Evolutionary conservation across 2,797 vertebrate species (phyloP).

Genomic region (Coendou prehensilis): DNA sequence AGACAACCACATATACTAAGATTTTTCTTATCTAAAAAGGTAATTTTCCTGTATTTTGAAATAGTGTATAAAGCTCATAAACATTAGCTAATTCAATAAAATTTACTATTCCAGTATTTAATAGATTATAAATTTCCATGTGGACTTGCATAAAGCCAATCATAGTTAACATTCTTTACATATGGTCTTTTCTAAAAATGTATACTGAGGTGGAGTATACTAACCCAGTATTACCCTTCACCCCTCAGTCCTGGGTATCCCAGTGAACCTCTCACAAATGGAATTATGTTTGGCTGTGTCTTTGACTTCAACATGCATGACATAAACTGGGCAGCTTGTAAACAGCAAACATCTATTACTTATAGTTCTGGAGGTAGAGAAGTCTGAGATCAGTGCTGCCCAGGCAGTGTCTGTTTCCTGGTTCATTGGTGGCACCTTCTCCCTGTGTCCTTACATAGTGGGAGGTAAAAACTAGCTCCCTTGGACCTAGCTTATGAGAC

Average conservation of each 20-base stretch:
- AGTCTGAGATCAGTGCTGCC: not conserved
- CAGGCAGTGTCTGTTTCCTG: not conserved
- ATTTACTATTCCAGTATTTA: not conserved
- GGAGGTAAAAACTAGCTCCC: not conserved
- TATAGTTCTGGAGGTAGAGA: not conserved
- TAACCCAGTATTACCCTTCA: not conserved
- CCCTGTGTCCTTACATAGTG: not conserved
- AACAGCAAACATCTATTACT: not conserved
- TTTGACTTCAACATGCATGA: not conserved
- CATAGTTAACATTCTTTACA: slow-evolving; percentile 26
- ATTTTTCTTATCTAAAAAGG: slow-evolving; percentile 14
- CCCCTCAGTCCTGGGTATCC: not conserved
- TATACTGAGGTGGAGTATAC: not conserved
- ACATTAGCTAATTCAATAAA: not conserved
- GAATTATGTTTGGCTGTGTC: not conserved
- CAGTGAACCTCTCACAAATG: not conserved
- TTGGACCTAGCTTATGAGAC: not conserved
- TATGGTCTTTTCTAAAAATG: not conserved
- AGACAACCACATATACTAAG: not conserved
- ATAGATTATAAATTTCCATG: slow-evolving; percentile 30
- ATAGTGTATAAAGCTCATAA: not conserved
- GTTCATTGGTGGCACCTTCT: not conserved
- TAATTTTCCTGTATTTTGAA: slow-evolving; percentile 1
- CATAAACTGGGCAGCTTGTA: not conserved
- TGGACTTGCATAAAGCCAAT: not conserved